Evolutionary conservation across 2,113 vertebrate species (phyloP).

Genomic region (Prietella phreatophila): DNA sequence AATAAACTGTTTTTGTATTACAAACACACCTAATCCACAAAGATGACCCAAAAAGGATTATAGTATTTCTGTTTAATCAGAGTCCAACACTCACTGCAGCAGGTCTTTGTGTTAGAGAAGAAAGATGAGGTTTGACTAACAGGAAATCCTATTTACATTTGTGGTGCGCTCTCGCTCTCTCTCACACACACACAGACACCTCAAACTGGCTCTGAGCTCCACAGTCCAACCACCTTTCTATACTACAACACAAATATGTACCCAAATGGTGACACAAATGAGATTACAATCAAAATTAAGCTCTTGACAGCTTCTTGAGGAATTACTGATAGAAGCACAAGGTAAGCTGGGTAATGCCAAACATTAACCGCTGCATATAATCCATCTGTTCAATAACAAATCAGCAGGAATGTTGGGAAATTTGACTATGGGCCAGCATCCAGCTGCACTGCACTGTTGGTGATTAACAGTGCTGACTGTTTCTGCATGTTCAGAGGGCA

Average conservation of each 20-base stretch:
- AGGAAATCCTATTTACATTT: slow-evolving; percentile 57
- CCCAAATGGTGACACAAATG: background rate
- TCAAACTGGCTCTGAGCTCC: background rate
- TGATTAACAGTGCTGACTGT: background rate
- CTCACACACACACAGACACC: background rate
- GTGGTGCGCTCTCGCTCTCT: background rate
- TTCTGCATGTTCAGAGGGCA: slow-evolving; percentile 19
- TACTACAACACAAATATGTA: background rate
- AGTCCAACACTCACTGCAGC: background rate
- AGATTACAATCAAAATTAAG: background rate
- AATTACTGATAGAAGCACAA: slow-evolving; percentile 12
- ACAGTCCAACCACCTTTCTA: background rate
- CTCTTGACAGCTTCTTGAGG: background rate
- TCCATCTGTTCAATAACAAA: background rate
- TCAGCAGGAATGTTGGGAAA: slow-evolving; percentile 60
- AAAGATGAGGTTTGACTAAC: slow-evolving; percentile 35
- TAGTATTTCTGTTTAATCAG: no score
- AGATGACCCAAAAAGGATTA: no score
- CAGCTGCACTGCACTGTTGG: slow-evolving; percentile 24
- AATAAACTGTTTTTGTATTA: no score
- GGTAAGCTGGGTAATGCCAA: background rate
- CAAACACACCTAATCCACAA: no score
- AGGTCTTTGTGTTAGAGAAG: slow-evolving; percentile 3
- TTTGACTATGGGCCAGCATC: slow-evolving; percentile 52
- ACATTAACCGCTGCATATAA: background rate